Evolutionary conservation across 2,888 invertebrate species (phyloP).

Genomic region (Synergus japonicus): DNA sequence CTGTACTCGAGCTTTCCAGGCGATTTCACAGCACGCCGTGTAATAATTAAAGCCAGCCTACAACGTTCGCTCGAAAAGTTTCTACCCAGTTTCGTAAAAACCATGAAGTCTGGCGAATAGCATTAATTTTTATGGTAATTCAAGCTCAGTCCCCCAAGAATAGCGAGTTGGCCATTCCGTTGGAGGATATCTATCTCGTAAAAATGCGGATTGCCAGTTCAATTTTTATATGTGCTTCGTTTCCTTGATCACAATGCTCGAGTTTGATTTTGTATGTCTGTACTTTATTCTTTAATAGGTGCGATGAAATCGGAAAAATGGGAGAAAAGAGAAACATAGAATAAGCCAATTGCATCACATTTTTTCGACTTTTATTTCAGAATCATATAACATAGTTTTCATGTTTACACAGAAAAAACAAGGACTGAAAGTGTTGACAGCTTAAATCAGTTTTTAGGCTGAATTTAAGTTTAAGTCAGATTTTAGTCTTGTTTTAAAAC

Average conservation of each 20-base stretch:
- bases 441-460: no score
- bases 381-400: no score
- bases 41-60: slow-evolving; percentile 50
- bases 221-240: slow-evolving; percentile 3
- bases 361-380: neutral
- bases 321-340: neutral
- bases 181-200: slow-evolving; percentile 5
- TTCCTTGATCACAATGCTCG: neutral
- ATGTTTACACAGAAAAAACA: no score
- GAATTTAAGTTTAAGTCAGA: no score
- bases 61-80: neutral
- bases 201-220: slow-evolving; percentile 12
- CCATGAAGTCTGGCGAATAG: slow-evolving; percentile 23
- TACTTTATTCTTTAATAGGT: neutral
- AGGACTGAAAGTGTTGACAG: no score
- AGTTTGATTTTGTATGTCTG: neutral
- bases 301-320: neutral
- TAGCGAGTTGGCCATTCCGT: neutral
- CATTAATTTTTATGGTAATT: slow-evolving; percentile 38
- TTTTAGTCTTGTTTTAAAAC: no score
- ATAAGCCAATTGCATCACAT: neutral
- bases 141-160: neutral
- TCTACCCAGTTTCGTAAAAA: slow-evolving; percentile 11
- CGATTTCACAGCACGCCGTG: slow-evolving; percentile 47
- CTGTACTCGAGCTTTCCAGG: slow-evolving; percentile 46